These are phyloP conservation scores for Gobio occitaniae DNA, from an alignment of 2,797 vertebrate genomes.

Conservation along the genomic window DNA sequence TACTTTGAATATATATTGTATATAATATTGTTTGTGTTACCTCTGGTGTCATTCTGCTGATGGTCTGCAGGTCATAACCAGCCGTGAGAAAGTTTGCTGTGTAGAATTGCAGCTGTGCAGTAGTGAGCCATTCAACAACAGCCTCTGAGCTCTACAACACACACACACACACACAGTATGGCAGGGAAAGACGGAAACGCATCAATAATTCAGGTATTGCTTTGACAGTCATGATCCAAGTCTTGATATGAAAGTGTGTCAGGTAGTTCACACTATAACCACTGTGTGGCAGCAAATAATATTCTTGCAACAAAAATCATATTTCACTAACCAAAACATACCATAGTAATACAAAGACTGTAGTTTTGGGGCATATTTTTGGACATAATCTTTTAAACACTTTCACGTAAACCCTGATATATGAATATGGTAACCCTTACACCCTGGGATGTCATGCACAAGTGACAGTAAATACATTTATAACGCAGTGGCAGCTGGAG, in stretches of 20 bases:
- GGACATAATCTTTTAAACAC: not conserved
- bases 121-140: conserved; percentile 94
- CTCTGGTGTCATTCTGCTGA: conserved; percentile 96
- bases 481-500: not conserved
- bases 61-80: conserved; percentile 95
- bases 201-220: conserved; percentile 7
- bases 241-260: not conserved
- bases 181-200: not conserved
- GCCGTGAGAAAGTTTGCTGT: conserved; percentile 95
- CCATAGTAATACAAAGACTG: not conserved
- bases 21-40: conserved; percentile 73
- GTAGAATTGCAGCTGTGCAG: conserved; percentile 98
- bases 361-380: not conserved
- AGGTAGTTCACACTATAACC: conserved; percentile 1
- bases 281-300: conserved; percentile 42
- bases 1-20: too few relatives aligned
- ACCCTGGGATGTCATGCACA: not conserved
- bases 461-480: not conserved
- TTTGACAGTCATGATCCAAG: conserved; percentile 4
- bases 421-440: not conserved
- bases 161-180: conserved; percentile 2
- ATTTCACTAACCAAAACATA: not conserved
- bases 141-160: conserved; percentile 90
- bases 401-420: not conserved
- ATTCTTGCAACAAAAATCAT: not conserved